Base-by-base conservation (phyloP, 2,113 vertebrate species). In the Seriola quinqueradiata region DNA sequence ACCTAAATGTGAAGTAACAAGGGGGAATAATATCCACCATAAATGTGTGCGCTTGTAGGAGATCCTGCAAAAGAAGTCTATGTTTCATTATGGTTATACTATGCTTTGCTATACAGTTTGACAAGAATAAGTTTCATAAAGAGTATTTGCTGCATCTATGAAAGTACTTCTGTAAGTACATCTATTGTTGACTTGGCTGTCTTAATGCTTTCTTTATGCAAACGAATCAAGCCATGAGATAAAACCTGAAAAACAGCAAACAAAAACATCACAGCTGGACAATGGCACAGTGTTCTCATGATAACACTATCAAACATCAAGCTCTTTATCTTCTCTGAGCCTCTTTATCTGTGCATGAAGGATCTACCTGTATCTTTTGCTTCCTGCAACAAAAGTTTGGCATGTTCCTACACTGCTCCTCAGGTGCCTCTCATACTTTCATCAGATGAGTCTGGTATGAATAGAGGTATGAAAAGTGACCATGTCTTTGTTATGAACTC, bases 361-460 rank as follows among this genome's bases (percentile, higher is more conserved):
- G 82, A 77, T 80, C 70, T 74, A 67, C 81, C 83, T 81, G 66
- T 79, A 90, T 85, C 64, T 44, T 88, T 14, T 55, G 16, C 19
- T 57, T 75, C 84, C 57, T 85, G 79, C 68, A 74, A 73, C 78
- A 82, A 74, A 85, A 42, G 46, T 57, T 17, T 52, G 71, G 52
- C 81, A 65, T 88, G 90, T 87, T 86, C 65, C 73, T 40, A 65
- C 79, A 82, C 40, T 79, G 28, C 69, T 82, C 68, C 55, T 82
- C 23, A 36, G 28, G 40, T 70, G 42, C 54, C 70, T 64, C 57
- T 79, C 50, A 23, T 77, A 32, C 77, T 79, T 83, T 67, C n/a
- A 80, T 92, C 87, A 78, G 63, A 81, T 79, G 63, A 80, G 34
- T 1, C 16, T n/a, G 40, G 58, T 34, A 77, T 55, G 72, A 58